Conservation (phyloP, 1,140 invertebrate genomes). For the Pseudachorutes palmiensis region DNA sequence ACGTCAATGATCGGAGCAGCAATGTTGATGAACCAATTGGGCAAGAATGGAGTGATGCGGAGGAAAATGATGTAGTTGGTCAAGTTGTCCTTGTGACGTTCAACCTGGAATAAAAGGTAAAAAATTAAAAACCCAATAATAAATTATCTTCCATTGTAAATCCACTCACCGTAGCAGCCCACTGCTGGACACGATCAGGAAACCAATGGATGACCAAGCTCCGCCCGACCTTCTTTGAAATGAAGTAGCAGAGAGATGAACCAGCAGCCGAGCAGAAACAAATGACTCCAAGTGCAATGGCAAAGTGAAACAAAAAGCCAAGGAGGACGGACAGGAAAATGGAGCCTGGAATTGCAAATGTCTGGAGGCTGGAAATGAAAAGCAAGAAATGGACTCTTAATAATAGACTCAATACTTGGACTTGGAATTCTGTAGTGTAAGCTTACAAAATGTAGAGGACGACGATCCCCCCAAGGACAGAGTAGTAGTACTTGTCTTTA, state of each 20-base stretch:
- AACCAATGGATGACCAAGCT: constrained; percentile 78
- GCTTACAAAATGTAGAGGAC: constrained; percentile 92
- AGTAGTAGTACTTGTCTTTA: constrained; percentile 86
- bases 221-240: constrained; percentile 82
- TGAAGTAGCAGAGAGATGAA: constrained; percentile 87
- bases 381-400: constrained; percentile 6
- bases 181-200: constrained; percentile 73
- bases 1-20: constrained; percentile 94
- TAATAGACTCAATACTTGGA: not conserved
- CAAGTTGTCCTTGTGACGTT: constrained; percentile 77
- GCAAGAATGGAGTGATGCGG: constrained; percentile 92
- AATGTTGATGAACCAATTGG: constrained; percentile 99
- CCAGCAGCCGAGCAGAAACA: constrained; percentile 94
- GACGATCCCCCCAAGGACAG: constrained; percentile 83
- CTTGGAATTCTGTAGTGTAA: not conserved
- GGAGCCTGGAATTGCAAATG: constrained; percentile 98
- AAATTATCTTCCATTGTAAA: not conserved
- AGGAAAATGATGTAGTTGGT: constrained; percentile 96
- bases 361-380: constrained; percentile 70
- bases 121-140: constrained; percentile 18
- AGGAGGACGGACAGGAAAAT: constrained; percentile 95
- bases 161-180: constrained; percentile 66
- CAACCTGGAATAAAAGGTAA: constrained; percentile 48
- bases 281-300: constrained; percentile 76
- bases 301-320: constrained; percentile 94